phyloP scores from a whole-genome alignment of 2,797 vertebrate genomes.

The Gallinago nigripennis region DNA sequence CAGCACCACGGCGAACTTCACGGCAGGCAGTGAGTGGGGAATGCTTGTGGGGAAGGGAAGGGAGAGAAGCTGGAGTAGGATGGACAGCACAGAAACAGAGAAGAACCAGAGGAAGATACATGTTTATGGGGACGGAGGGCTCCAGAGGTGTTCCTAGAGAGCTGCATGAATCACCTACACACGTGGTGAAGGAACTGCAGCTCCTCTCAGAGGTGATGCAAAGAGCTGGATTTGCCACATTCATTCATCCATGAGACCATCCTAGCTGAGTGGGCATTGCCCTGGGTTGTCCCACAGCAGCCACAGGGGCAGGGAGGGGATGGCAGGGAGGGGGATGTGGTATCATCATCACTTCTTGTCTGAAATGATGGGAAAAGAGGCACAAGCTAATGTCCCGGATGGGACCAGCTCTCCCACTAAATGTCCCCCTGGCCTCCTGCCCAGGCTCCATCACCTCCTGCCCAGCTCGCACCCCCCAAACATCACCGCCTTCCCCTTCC shows the following conservation, averaged over 20 bases:
- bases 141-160: background rate
- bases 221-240: background rate
- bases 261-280: background rate
- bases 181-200: background rate
- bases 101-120: rapidly evolving
- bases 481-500: background rate
- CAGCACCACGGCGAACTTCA: background rate
- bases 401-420: background rate
- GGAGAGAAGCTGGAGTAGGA: background rate
- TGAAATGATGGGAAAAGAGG: background rate
- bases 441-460: background rate
- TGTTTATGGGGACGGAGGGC: rapidly evolving
- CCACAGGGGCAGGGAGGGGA: rapidly evolving
- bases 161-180: rapidly evolving
- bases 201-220: background rate
- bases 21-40: constrained; percentile 56
- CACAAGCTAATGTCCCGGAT: rapidly evolving
- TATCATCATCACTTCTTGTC: background rate
- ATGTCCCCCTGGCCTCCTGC: background rate
- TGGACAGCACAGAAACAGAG: rapidly evolving
- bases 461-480: rapidly evolving
- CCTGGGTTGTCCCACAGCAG: rapidly evolving
- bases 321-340: background rate
- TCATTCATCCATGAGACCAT: background rate
- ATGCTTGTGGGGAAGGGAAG: no score